phyloP scores from a whole-genome alignment of 2,888 invertebrate genomes.

The Pyralis farinalis region DNA sequence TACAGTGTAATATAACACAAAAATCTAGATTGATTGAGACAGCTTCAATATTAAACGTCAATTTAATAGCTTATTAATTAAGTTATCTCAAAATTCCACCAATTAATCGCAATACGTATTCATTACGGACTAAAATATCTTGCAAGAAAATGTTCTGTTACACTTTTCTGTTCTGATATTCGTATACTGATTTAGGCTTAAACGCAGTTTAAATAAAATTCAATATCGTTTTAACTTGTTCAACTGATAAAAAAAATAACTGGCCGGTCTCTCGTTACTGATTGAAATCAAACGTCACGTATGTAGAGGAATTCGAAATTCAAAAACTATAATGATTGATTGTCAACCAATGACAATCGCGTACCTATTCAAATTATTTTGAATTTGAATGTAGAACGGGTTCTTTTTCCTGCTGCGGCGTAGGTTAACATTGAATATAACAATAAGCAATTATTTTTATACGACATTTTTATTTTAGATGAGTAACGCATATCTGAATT shows the following conservation, averaged over 20 bases:
- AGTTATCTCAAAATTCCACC: not conserved
- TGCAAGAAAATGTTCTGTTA: not conserved
- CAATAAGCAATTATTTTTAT: conserved; percentile 25
- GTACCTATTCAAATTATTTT: conserved; percentile 25
- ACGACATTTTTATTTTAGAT: conserved; percentile 18
- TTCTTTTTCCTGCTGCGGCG: conserved; percentile 19
- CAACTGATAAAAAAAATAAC: conserved; percentile 1
- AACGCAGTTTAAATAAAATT: not conserved
- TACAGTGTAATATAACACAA: not conserved
- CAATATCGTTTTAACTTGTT: conserved; percentile 1
- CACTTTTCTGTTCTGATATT: too few species aligned
- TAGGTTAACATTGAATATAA: conserved; percentile 23
- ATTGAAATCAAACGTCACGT: conserved; percentile 26
- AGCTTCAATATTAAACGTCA: not conserved
- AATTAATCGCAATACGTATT: not conserved
- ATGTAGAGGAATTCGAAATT: conserved; percentile 26
- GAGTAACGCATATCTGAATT: conserved; percentile 7
- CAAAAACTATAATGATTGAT: conserved; percentile 32
- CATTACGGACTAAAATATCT: too few species aligned
- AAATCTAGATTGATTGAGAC: not conserved
- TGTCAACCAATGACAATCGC: conserved; percentile 27
- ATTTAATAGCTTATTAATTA: not conserved
- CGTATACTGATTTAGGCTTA: not conserved
- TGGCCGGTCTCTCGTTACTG: conserved; percentile 13
- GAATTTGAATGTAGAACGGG: conserved; percentile 29